Percentiles rank a stretch among this genome's conserved stretches.
phyloP scores from a whole-genome alignment of 2,888 invertebrate species.

The Heliconius cydno region DNA sequence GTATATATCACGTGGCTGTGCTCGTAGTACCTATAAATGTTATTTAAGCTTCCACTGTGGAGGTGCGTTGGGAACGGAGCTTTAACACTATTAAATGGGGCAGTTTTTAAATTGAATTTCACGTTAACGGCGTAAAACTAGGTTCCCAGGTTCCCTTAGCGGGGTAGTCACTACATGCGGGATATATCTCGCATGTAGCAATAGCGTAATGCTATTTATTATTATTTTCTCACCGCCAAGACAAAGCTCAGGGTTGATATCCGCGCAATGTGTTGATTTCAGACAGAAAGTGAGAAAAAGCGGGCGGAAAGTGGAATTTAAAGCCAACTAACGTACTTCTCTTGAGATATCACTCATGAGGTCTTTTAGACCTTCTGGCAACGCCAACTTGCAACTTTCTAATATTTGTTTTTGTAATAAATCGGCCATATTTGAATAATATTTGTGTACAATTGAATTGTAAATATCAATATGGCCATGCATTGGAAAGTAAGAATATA shows the following conservation, averaged over 20 bases:
- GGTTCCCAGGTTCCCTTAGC: too few relatives aligned
- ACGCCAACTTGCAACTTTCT: constrained; percentile 59
- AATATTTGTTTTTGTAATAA: constrained; percentile 60
- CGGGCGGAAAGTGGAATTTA: too few relatives aligned
- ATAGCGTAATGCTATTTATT: too few relatives aligned
- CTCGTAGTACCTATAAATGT: constrained; percentile 84
- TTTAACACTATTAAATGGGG: too few relatives aligned
- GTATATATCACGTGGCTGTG: constrained; percentile 85
- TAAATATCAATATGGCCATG: not conserved
- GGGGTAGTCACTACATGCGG: too few relatives aligned
- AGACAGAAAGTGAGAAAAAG: not conserved
- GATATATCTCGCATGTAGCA: too few relatives aligned
- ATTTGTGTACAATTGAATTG: not conserved
- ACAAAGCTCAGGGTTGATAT: not conserved
- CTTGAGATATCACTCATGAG: constrained; percentile 88
- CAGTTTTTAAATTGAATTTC: too few relatives aligned
- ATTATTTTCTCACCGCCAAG: too few relatives aligned
- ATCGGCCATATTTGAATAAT: constrained; percentile 54
- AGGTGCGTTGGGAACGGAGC: too few relatives aligned
- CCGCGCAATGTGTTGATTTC: not conserved
- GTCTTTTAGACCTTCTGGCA: constrained; percentile 88
- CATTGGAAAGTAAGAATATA: not conserved
- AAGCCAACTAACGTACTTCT: constrained; percentile 76
- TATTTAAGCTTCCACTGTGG: not conserved
- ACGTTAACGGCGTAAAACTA: too few relatives aligned